Evolutionary conservation across 2,797 vertebrate genomes (phyloP).

Genomic region (Selene dorsalis): DNA sequence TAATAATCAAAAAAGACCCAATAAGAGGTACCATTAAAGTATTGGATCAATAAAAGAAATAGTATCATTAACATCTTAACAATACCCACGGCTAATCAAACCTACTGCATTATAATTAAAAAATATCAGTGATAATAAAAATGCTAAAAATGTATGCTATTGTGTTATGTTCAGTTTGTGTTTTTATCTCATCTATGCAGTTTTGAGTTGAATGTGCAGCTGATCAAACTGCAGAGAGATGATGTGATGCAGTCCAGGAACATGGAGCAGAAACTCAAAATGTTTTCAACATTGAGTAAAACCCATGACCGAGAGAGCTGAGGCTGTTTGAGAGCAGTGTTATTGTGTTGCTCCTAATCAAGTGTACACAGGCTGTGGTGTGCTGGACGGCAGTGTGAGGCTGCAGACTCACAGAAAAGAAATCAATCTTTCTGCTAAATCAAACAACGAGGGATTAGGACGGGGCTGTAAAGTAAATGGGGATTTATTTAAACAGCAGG

Average conservation of each 20-base stretch:
- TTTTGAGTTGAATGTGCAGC: background rate
- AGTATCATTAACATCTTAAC: too few species aligned
- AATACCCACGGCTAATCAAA: too few species aligned
- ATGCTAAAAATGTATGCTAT: too few species aligned
- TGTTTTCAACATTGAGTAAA: background rate
- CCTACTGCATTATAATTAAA: too few species aligned
- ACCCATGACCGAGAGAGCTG: background rate
- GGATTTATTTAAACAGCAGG: conserved; percentile 55
- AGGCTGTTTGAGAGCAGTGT: background rate
- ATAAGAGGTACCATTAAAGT: too few species aligned
- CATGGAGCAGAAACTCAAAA: background rate
- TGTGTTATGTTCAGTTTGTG: too few species aligned
- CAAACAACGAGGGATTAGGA: conserved; percentile 28
- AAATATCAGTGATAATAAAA: too few species aligned
- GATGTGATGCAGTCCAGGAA: background rate
- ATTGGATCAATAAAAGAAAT: too few species aligned
- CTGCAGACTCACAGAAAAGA: conserved; percentile 16
- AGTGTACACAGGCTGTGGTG: background rate
- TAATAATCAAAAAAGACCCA: too few species aligned
- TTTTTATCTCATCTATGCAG: too few species aligned
- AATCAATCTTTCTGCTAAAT: conserved; percentile 30
- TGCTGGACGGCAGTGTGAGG: conserved; percentile 1
- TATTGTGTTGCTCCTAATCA: background rate
- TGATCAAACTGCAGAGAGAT: background rate
- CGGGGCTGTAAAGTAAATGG: conserved; percentile 31